Evolutionary conservation across 1,140 invertebrate genomes (phyloP), one percentile per base, ranked within the genome.

Genomic region (Drosophila ogumai): DNA sequence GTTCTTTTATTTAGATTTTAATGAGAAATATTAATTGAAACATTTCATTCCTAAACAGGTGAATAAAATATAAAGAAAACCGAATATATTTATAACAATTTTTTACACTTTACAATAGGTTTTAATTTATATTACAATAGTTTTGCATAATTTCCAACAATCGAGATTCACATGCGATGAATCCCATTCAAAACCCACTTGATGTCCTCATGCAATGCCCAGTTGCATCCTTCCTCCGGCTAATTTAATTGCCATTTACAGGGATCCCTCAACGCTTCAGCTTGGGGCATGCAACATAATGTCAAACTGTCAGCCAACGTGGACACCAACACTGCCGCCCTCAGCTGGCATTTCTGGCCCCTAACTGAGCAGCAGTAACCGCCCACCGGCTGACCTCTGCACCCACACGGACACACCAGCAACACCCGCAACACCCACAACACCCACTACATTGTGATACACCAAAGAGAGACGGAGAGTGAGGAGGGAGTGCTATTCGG

Each of bases 321-420:
- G 41, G 63, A 40, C 34, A 36, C 34, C 38, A 41, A 54, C 19
- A 59, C 41, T 44, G 44, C 58, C 49, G 44, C 58, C 49, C 54
- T 22, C 47, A 68, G 50, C 43, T 49, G 52, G 36, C 38, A 58
- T 19, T 13, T 54, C 28, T 44, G 64, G 65, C 44, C 31, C 46
- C 10, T 34, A 8, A 40, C 31, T 67, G 68, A 38, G 46, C 6
- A 28, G 58, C 38, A 46, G 34, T 19, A 22, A 61, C 34, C 63
- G 52, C 44, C 49, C 59, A 54, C 47, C 25, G 50, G 50, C 54
- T 81, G 79, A 81, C 79, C 82, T 66, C 69, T 76, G 50, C 57
- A 46, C 54, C 68, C 71, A 68, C 38, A 47, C 34, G 38, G 4
- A 59, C 22, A 57, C n/a, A 15, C 8, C 13, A 22, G 32, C 17